phyloP scores from a whole-genome alignment of 2,888 invertebrate species.

The Tachina lurida region DNA sequence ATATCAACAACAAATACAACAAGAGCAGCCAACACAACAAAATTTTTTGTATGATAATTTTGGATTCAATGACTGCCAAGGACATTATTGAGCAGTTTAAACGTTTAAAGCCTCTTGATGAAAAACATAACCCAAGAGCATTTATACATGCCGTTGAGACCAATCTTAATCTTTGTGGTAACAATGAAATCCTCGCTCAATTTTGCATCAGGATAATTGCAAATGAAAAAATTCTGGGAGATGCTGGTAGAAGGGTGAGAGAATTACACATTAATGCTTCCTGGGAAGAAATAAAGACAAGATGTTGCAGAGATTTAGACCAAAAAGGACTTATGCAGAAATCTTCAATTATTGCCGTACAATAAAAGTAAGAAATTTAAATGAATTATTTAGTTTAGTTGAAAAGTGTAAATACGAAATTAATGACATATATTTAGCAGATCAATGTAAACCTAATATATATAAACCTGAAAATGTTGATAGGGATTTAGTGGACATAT shows the following conservation, averaged over 20 bases:
- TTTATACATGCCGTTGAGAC: neutral
- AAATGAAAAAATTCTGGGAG: constrained; percentile 19
- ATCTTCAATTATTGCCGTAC: constrained; percentile 39
- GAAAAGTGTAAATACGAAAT: constrained; percentile 21
- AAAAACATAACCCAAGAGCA: constrained; percentile 12
- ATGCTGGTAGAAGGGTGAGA: constrained; percentile 11
- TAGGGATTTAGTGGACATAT: neutral
- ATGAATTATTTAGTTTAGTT: constrained; percentile 14
- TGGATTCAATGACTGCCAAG: too few species aligned
- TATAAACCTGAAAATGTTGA: constrained; percentile 5
- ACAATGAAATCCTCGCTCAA: neutral
- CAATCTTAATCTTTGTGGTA: constrained; percentile 1
- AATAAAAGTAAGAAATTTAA: neutral
- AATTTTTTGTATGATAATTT: too few species aligned
- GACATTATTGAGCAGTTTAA: too few species aligned
- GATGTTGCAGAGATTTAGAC: constrained; percentile 18
- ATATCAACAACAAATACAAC: too few species aligned
- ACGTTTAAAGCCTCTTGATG: constrained; percentile 13
- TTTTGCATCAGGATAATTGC: constrained; percentile 12
- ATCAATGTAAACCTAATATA: neutral
- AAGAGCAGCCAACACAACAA: too few species aligned
- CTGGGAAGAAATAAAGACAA: constrained; percentile 28
- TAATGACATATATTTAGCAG: constrained; percentile 7
- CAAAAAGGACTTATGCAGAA: constrained; percentile 36
- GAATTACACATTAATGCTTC: neutral